Base-by-base conservation (phyloP, 2,797 vertebrate genomes). In the Coregonus suidteri region DNA sequence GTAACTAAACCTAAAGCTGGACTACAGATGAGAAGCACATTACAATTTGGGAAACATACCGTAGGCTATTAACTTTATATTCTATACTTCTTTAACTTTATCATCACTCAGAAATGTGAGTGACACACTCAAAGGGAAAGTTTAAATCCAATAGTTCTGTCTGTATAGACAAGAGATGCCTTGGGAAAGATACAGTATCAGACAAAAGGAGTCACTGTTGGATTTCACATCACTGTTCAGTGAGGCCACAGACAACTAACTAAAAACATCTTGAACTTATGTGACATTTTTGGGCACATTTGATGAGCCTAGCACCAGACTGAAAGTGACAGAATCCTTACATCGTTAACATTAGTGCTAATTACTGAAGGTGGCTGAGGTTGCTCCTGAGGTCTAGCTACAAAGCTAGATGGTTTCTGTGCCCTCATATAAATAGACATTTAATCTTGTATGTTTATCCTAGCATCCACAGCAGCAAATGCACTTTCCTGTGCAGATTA, bases 391-490 rank as follows among this genome's bases (percentile, higher is more conserved):
- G 71, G 51, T 84, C 88, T 88, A 75, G 90, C 87, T 88, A 88
- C 87, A 88, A 81, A 84, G 91, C 90, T 91, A 88, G 80, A 77
- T 79, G 71, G 82, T 80, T 86, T 90, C 91, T 84, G 88, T 86
- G 41, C 41, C 89, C 85, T 90, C 89, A 79, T 94, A 95, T 94
- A 94, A 95, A 95, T 95, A 95, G 94, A 95, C 94, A 94, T 95
- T 93, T 95, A 94, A 95, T 95, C 93, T 95, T 93, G 90, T 89
- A 88, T 94, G 93, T 95, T 95, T 94, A 91, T 94, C 90, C 90
- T 93, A 91, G 92, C 92, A 92, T 94, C 88, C 92, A 91, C 88
- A 87, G 90, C 86, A 91, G 92, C 91, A 90, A 91, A 92, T 92
- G 91, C 90, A 93, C 88, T 90, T 93, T 91, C 86, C 89, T 76